These are phyloP conservation scores for Microhierax caerulescens DNA, from an alignment of 2,797 vertebrate genomes.

Conservation along the genomic window DNA sequence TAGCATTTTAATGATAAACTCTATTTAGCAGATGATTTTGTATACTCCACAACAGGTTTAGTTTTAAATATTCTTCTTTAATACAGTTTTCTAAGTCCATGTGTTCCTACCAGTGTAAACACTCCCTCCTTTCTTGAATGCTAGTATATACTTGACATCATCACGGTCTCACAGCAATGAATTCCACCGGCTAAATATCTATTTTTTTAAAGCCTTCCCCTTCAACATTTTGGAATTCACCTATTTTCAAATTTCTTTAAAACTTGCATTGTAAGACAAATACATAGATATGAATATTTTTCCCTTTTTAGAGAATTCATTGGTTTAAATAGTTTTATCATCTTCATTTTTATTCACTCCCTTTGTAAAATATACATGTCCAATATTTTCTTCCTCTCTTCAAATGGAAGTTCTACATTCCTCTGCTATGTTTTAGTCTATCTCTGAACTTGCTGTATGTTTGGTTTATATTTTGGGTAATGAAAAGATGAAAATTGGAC, in stretches of 20 bases:
- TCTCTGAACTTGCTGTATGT: neutral
- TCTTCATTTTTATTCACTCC: neutral
- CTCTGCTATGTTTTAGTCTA: neutral
- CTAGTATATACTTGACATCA: neutral
- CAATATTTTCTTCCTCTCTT: neutral
- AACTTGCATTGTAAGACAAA: neutral
- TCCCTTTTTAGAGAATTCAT: neutral
- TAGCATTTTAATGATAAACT: neutral
- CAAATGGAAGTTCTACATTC: neutral
- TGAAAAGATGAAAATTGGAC: neutral
- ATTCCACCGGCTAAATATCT: neutral
- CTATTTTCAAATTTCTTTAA: neutral
- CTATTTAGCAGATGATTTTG: neutral
- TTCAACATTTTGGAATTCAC: neutral
- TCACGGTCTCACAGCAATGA: neutral
- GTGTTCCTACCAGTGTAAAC: neutral
- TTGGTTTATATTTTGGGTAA: neutral
- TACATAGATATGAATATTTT: neutral
- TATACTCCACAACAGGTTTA: neutral
- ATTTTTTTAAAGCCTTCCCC: neutral
- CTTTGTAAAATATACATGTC: neutral
- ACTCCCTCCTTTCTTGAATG: neutral
- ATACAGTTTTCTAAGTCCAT: neutral
- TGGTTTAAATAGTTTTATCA: neutral
- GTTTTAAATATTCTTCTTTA: neutral